Evolutionary conservation across 2,113 vertebrate species (phyloP), one percentile per base, ranked within the genome.

Genomic region (Urocitellus parryii): DNA sequence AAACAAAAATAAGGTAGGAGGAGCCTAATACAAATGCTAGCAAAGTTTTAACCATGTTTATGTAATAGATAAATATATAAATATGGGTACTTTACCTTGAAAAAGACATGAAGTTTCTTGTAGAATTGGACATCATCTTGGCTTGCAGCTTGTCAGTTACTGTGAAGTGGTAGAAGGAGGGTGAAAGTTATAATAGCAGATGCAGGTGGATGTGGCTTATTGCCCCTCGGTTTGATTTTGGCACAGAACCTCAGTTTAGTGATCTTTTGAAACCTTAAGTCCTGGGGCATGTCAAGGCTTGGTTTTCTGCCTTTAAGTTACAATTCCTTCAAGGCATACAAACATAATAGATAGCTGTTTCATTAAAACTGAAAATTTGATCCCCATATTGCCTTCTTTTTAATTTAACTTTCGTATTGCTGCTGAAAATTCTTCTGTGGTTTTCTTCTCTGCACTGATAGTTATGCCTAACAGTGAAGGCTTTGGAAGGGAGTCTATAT

Each of bases 281-380:
- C 34, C 72, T 96, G 73, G 39, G 25, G 9, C 48, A 42, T 39
- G 29, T 67, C 48, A 42, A 56, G 20, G 7, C 14, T 34, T 88
- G 39, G 42, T 39, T 88, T 86, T 88, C 32, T 92, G 10, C 37
- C 29, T 88, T 92, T 42, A 86, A 91, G 37, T 17, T 93, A 24
- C 32, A 58, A 45, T 17, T 91, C 37, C 80, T 94, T 79, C 18
- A 39, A 78, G 58, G 34, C 29, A 20, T 25, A 16, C 8, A 37
- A 81, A 67, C 73, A 1, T 92, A 67, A 34, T 56, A 48, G 61
- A 22, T 56, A 90, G 29, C 12, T 83, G 0, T 85, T 73, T 91
- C 25, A 63, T 96, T 45, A 86, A 58, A 87, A 80, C 63, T 39
- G 20, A 86, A 88, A 93, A 29, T 70, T 32, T 94, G 17, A 58